A percentile compares a stretch with the other conserved stretches of the same genome.
phyloP scores from a whole-genome alignment of 1,140 invertebrate species.

The Panagrolaimus sp. region DNA sequence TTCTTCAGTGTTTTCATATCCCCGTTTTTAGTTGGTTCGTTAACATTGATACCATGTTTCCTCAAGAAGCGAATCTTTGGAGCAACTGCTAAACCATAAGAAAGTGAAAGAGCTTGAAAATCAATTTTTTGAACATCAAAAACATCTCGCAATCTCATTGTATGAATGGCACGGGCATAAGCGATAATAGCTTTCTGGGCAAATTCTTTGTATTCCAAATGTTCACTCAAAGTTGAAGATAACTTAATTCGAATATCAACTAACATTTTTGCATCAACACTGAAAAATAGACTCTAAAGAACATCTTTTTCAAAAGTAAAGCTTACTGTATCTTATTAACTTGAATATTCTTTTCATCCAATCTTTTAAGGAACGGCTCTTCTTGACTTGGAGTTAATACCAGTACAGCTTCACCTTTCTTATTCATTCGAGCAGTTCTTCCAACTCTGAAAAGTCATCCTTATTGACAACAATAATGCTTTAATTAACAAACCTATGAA shows the following conservation, averaged over 20 bases:
- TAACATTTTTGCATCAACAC: slow-evolving; percentile 43
- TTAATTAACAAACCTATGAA: slow-evolving; percentile 67
- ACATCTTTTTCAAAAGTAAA: slow-evolving; percentile 7
- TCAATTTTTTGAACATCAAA: slow-evolving; percentile 55
- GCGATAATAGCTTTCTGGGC: slow-evolving; percentile 53
- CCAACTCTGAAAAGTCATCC: slow-evolving; percentile 70
- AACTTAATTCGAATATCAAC: slow-evolving; percentile 48
- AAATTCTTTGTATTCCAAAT: slow-evolving; percentile 51
- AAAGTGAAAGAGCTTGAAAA: slow-evolving; percentile 46
- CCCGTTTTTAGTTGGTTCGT: background rate
- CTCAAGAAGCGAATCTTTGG: slow-evolving; percentile 54
- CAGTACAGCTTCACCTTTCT: slow-evolving; percentile 49
- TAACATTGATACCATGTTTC: slow-evolving; percentile 28
- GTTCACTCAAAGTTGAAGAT: slow-evolving; percentile 37
- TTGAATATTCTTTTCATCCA: slow-evolving; percentile 40
- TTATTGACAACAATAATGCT: background rate
- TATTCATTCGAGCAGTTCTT: slow-evolving; percentile 72
- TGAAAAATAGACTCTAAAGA: slow-evolving; percentile 20
- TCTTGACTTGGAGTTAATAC: slow-evolving; percentile 52
- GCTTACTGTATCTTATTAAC: slow-evolving; percentile 37
- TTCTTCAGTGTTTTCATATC: background rate
- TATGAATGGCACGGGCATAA: slow-evolving; percentile 50
- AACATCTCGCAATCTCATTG: slow-evolving; percentile 49
- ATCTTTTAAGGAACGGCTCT: slow-evolving; percentile 39
- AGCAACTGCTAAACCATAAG: slow-evolving; percentile 52